Evolutionary conservation across 2,113 vertebrate species (phyloP), one percentile per base, ranked within the genome.

Genomic region (Sceloporus undulatus): DNA sequence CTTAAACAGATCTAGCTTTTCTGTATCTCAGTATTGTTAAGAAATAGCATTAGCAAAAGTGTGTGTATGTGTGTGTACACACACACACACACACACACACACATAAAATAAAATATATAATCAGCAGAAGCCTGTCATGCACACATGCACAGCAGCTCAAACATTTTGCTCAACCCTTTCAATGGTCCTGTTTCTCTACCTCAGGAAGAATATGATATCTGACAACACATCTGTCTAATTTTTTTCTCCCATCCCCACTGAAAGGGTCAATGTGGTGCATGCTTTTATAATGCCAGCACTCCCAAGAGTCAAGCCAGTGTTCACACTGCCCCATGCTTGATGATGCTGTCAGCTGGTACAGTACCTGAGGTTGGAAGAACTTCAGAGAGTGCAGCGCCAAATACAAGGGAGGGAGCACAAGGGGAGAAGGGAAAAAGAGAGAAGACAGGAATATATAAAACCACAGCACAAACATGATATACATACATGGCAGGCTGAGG

Each of bases 291-390:
- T 90, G 91, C 56, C 88, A 75, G 92, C 86, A 52, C 75, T 59
- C 76, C 65, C 82, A 3, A 84, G 87, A 75, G 59, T 88, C 73
- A 88, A 82, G 71, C 85, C 34, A 54, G 77, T 34, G 34, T 2
- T 84, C 77, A 90, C 93, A 75, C 82, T 48, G 81, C 93, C 93
- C 93, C 95, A 94, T 79, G 93, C 96, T 96, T 93, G 62, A 98
- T 98, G 98, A 98, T 97, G 98, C 98, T 87, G 95, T 91, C 91
- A 89, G 96, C 92, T 82, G 95, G 94, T 93, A 98, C 98, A 94
- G 96, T 98, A 98, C 97, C 98, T 98, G 97, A 96, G 71, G 97
- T 98, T 94, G 97, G 96, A 89, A 98, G 95, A 94, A 97, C 97
- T 96, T 98, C 98, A 98, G 97, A 95, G 91, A 94, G 93, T 91